These are phyloP conservation scores for Aldabrachelys gigantea DNA, from an alignment of 2,113 vertebrate species.

Conservation along the genomic window DNA sequence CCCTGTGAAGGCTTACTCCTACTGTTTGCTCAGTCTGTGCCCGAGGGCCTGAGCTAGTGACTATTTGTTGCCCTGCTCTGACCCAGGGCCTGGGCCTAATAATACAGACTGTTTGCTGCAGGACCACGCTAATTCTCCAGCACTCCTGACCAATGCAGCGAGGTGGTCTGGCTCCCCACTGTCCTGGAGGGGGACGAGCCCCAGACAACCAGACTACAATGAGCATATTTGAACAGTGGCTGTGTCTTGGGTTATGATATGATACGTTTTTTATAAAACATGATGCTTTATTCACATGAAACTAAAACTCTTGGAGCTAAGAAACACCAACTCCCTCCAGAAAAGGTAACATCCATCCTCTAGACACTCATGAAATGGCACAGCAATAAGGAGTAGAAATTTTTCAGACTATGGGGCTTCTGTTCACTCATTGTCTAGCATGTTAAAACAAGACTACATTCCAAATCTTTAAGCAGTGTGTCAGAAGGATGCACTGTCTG, in stretches of 20 bases:
- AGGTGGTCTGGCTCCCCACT: too few species aligned
- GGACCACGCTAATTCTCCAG: too few species aligned
- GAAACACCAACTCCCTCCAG: background rate
- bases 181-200: too few species aligned
- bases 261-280: conserved; percentile 37
- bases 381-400: background rate
- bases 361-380: background rate
- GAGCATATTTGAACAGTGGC: background rate
- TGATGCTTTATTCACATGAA: conserved; percentile 39
- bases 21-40: too few species aligned
- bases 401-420: background rate
- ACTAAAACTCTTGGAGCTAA: conserved; percentile 19
- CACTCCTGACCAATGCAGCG: too few species aligned
- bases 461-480: background rate
- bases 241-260: background rate
- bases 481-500: background rate
- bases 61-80: too few species aligned
- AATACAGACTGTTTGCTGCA: too few species aligned
- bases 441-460: background rate
- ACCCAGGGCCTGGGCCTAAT: too few species aligned
- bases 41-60: too few species aligned
- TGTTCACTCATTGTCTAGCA: background rate
- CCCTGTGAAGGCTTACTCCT: too few species aligned
- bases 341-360: background rate
- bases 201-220: too few species aligned